phyloP scores from a whole-genome alignment of 2,113 vertebrate genomes.

The Lasiurus cinereus region DNA sequence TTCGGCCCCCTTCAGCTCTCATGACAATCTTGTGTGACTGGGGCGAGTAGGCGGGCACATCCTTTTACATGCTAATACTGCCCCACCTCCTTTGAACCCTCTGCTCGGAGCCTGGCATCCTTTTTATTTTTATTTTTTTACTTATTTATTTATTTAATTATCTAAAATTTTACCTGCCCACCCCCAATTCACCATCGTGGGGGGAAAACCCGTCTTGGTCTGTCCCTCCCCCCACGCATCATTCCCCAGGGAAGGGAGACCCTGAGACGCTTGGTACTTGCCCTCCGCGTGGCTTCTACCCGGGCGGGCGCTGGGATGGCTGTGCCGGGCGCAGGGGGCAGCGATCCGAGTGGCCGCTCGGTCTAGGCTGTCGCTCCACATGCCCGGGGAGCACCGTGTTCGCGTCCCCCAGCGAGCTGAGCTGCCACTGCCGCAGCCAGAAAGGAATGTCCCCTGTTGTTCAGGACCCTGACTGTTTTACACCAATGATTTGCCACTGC shows the following conservation, averaged over 20 bases:
- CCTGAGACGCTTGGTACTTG: slow-evolving; percentile 60
- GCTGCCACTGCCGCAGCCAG: slow-evolving; percentile 88
- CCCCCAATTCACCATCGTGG: slow-evolving; percentile 66
- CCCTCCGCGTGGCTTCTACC: slow-evolving; percentile 64
- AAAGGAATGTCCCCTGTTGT: slow-evolving; percentile 95
- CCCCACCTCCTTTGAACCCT: slow-evolving; percentile 88
- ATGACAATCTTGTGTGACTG: slow-evolving; percentile 89
- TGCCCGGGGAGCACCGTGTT: slow-evolving; percentile 84
- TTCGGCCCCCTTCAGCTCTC: slow-evolving; percentile 88
- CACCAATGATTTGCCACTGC: slow-evolving; percentile 97
- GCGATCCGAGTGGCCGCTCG: slow-evolving; percentile 80
- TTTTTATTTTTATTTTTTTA: not conserved
- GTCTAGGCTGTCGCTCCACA: slow-evolving; percentile 86
- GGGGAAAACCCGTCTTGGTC: slow-evolving; percentile 75
- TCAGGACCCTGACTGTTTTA: slow-evolving; percentile 92
- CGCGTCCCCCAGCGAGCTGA: slow-evolving; percentile 85
- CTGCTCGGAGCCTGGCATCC: slow-evolving; percentile 84
- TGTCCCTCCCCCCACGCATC: slow-evolving; percentile 82
- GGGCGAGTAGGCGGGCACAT: slow-evolving; percentile 89
- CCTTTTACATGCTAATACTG: slow-evolving; percentile 89
- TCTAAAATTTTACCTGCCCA: slow-evolving; percentile 5
- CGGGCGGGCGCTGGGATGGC: slow-evolving; percentile 82
- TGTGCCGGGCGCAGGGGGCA: slow-evolving; percentile 85
- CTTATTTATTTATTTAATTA: slow-evolving; percentile 54
- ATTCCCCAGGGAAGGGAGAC: slow-evolving; percentile 64